These are phyloP conservation scores for Osmoderma eremita DNA, from an alignment of 2,888 invertebrate species.

Conservation along the genomic window DNA sequence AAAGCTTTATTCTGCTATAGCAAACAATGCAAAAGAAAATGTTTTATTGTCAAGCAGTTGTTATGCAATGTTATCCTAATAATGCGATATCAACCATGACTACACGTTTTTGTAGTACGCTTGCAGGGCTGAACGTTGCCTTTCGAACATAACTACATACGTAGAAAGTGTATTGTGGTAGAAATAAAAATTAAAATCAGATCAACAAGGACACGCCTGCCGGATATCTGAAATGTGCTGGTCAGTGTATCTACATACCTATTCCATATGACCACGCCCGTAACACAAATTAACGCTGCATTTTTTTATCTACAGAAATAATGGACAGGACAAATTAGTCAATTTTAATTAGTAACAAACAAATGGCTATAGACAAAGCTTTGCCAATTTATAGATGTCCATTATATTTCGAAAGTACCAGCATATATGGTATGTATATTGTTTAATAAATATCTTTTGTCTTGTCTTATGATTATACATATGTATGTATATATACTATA, in stretches of 20 bases:
- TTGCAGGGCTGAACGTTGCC: slow-evolving; percentile 10
- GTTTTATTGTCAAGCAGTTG: no score
- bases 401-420: no score
- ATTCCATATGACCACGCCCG: slow-evolving; percentile 20
- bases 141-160: slow-evolving; percentile 24
- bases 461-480: no score
- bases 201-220: slow-evolving; percentile 36
- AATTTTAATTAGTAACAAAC: slow-evolving; percentile 12
- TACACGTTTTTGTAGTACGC: neutral
- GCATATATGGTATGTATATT: no score
- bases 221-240: slow-evolving; percentile 33
- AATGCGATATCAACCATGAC: neutral
- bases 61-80: neutral
- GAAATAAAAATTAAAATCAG: slow-evolving; percentile 22
- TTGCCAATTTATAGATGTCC: no score
- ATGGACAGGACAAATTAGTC: slow-evolving; percentile 24
- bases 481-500: no score
- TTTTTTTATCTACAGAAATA: slow-evolving; percentile 29
- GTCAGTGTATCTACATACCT: neutral
- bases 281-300: slow-evolving; percentile 15
- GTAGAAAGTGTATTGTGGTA: slow-evolving; percentile 13
- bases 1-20: no score
- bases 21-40: no score
- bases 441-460: no score
- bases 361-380: no score